Evolutionary conservation across 2,888 invertebrate species (phyloP), one percentile per base, ranked within the genome.

Genomic region (Drosophila anomelani): DNA sequence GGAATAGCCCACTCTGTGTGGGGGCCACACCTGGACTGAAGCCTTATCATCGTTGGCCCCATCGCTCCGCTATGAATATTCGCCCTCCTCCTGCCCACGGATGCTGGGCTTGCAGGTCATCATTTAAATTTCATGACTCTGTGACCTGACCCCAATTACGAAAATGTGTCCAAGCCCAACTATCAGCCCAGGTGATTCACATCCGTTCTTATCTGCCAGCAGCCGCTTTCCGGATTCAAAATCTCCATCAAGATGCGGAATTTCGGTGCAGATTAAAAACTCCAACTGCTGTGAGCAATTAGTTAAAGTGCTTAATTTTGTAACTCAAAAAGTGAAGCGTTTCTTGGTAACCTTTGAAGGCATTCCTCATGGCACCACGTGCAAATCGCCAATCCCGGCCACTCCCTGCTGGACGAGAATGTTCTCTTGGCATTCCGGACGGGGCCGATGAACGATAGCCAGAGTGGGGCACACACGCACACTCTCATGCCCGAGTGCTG

Each of bases 121-220:
- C 69, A 69, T 63, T 73, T 54, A 61, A 69, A 70, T 64, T 79
- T 73, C 60, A 79, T 73, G 72, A 79, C 60, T 53, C 67, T 51
- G 57, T 75, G 71, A 55, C 60, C 69, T 79, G 79, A 79, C 79
- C 79, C 72, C 75, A 77, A 79, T 78, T 76, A 64, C 51, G 32
- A 4, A 4, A 29, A 17, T 51, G 43, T n/a, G 23, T 20, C 43
- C 13, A 20, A 44, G 20, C 10, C 44, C n/a, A 58, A 38, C 29
- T 58, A 46, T 34, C 23, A 34, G 32, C 56, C 2, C 26, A 26
- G 4, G 13, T 46, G 58, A 47, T 39, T 58, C 47, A 59, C 29
- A 12, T n/a, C 3, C 15, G 12, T 59, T 17, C n/a, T 63, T 63
- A 51, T 63, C 61, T 23, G 6, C 53, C 39, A 20, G 8, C 23